Evolutionary conservation across 2,113 vertebrate genomes (phyloP).

Genomic region (Limnothrissa miodon): DNA sequence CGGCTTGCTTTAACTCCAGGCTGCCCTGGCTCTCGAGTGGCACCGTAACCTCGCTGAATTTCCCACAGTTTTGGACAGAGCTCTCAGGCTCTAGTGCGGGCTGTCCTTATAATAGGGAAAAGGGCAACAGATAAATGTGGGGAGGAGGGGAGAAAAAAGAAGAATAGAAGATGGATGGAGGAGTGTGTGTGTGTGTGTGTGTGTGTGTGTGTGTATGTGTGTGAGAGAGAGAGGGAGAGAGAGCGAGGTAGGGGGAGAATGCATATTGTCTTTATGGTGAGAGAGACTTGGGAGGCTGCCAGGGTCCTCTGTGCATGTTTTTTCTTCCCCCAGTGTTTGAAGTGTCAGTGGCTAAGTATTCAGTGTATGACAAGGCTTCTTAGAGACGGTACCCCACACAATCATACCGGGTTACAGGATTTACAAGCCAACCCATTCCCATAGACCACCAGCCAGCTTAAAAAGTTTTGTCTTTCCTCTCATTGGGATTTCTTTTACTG

Average conservation of each 20-base stretch:
- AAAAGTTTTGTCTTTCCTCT: background rate
- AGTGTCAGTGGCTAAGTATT: conserved; percentile 62
- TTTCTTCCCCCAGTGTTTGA: conserved; percentile 61
- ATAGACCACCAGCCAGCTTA: background rate
- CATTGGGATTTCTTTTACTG: background rate
- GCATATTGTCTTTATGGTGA: background rate
- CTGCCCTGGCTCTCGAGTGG: background rate
- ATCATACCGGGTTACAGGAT: background rate
- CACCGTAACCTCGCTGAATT: background rate
- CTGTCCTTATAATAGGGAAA: background rate
- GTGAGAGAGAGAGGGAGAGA: conserved; percentile 1
- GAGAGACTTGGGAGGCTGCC: conserved; percentile 60
- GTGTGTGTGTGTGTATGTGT: conserved; percentile 24
- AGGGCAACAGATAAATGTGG: background rate
- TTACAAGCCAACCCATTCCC: background rate
- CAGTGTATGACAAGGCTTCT: background rate
- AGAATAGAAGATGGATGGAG: background rate
- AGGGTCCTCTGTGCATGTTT: conserved; percentile 61
- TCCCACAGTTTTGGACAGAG: conserved; percentile 2
- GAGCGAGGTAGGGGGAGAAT: background rate
- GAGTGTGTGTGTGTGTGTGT: conserved; percentile 11
- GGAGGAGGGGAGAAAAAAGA: background rate
- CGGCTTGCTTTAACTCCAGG: conserved; percentile 43
- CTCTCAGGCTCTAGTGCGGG: background rate
- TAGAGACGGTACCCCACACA: background rate